Base-by-base conservation (phyloP, 2,113 vertebrate species). In the Monopterus albus region DNA sequence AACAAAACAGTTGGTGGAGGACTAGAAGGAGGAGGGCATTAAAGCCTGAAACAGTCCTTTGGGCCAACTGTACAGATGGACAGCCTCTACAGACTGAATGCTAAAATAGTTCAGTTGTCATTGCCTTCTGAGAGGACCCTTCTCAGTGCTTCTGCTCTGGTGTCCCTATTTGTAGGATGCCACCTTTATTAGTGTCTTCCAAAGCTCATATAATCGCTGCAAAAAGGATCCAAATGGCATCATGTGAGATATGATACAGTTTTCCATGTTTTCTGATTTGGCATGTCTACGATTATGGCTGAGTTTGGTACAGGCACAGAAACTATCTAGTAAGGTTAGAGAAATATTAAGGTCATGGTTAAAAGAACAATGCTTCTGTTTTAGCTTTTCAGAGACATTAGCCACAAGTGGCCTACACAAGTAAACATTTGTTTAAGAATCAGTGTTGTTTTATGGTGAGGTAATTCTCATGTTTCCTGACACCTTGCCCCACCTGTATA, bases 31-130 rank as follows among this genome's bases (percentile, higher is more conserved):
- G 59, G 23, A 55, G 7, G 23, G 47, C 31, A 38, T 51, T 31
- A 60, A 67, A 60, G 38, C 31, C 47, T 68, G 36, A 57, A 55
- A 45, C 7, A 47, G 31, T 71, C 56, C 51, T 21, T 18, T 21
- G 20, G 66, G 65, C 72, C 46, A 25, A 36, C 28, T 71, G 50
- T 9, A 60, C 49, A 58, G 74, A 74, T 78, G 69, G 59, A 78
- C 39, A 70, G 50, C 5, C 1, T 70, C 23, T 55, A 14, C 59
- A 64, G 33, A 62, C 18, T 43, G 50, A 73, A 38, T 62, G 21
- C 29, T 56, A 25, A 74, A 67, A 51, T 40, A 46, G 52, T 17
- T 73, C 31, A 49, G 47, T 65, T 69, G 47, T 62, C 36, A 39
- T 52, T 45, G 47, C 18, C 53, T 42, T 45, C 33, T 7, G 56